Percentiles rank a stretch among this genome's conserved stretches.
Conservation (phyloP, 1,140 invertebrate genomes). For the Ceratina australensis region DNA sequence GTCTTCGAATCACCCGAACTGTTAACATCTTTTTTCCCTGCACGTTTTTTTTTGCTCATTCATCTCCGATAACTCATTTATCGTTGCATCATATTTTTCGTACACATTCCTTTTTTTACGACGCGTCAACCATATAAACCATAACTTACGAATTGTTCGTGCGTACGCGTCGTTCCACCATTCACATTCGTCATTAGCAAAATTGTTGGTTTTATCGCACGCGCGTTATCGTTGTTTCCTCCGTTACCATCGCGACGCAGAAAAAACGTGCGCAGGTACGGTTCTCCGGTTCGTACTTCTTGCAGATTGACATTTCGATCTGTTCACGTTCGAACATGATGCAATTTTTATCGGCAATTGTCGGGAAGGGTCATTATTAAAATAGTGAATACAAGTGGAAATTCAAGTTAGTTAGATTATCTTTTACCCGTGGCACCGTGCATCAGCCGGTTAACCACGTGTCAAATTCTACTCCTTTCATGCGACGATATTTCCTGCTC, state of each 20-base stretch:
- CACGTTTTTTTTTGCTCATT: background rate
- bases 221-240: constrained; percentile 14
- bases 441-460: constrained; percentile 31
- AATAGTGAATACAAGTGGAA: background rate
- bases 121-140: too few relatives aligned
- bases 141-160: background rate
- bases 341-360: background rate
- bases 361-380: background rate
- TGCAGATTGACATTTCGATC: constrained; percentile 6
- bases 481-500: background rate
- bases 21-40: background rate
- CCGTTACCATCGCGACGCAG: constrained; percentile 25
- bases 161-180: background rate
- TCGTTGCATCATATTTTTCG: background rate
- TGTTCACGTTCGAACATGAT: background rate
- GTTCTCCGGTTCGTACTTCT: background rate
- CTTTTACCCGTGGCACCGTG: background rate
- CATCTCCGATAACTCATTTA: background rate
- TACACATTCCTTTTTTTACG: background rate
- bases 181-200: background rate
- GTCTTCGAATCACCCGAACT: background rate
- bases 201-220: background rate
- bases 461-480: constrained; percentile 20
- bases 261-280: background rate
- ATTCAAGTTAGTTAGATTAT: background rate